phyloP scores from a whole-genome alignment of 2,113 vertebrate species.

The Passer domesticus region DNA sequence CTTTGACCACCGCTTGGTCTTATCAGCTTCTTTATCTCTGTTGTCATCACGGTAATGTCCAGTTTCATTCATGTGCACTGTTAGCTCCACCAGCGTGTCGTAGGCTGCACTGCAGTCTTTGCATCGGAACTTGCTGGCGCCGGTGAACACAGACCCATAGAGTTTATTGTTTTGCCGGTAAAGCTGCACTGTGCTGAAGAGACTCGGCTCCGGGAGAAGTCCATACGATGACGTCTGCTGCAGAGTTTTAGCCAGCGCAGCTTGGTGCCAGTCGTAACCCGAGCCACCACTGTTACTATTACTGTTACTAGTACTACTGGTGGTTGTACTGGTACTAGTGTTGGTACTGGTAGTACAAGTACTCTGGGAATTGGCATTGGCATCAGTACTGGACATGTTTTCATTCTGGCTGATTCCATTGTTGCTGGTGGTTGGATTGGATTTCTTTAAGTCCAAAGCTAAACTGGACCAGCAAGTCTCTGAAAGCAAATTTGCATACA shows the following conservation, averaged over 20 bases:
- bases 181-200: constrained; percentile 98
- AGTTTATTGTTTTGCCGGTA: constrained; percentile 98
- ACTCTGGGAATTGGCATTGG: constrained; percentile 35
- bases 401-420: constrained; percentile 80
- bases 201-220: constrained; percentile 95
- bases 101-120: constrained; percentile 98
- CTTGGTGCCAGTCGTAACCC: constrained; percentile 98
- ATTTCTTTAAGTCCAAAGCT: constrained; percentile 91
- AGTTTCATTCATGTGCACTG: constrained; percentile 98
- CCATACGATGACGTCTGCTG: constrained; percentile 92
- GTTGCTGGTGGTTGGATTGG: constrained; percentile 78
- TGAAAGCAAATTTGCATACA: constrained; percentile 94
- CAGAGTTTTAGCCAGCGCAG: constrained; percentile 94
- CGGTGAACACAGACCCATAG: constrained; percentile 96
- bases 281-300: constrained; percentile 76
- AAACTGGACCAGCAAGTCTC: constrained; percentile 96
- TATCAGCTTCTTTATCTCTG: constrained; percentile 91
- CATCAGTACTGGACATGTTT: constrained; percentile 37
- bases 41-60: constrained; percentile 99
- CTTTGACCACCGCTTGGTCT: constrained; percentile 95
- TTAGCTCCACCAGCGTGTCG: constrained; percentile 95
- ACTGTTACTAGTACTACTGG: constrained; percentile 72
- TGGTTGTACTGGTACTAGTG: constrained; percentile 61
- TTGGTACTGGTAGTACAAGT: constrained; percentile 37
- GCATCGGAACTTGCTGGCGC: constrained; percentile 98